Percentiles rank a stretch among this genome's conserved stretches.
Conservation (phyloP, 2,113 vertebrate species). For the Lycocorax pyrrhopterus region DNA sequence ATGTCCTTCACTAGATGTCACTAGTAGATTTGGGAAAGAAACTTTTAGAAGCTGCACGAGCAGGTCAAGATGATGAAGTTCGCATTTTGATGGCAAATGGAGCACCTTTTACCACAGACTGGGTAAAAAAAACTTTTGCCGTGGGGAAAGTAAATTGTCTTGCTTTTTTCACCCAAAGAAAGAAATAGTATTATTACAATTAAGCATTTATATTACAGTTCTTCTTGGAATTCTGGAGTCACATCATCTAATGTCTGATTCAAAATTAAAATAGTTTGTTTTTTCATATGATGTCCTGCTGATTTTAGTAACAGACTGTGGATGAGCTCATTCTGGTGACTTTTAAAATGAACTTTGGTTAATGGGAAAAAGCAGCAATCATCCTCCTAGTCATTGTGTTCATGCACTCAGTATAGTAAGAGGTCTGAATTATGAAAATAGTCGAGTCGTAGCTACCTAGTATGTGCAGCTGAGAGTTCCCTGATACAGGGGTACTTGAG, state of each 20-base stretch:
- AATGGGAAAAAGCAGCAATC: not conserved
- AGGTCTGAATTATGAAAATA: not conserved
- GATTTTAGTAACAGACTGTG: not conserved
- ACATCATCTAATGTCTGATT: not conserved
- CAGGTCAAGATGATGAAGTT: conserved; percentile 88
- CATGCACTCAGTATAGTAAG: not conserved
- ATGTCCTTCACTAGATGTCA: conserved; percentile 77
- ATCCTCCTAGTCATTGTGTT: not conserved
- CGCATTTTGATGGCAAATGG: conserved; percentile 91
- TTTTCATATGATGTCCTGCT: not conserved
- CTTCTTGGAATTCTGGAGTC: not conserved
- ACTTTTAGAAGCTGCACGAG: conserved; percentile 86
- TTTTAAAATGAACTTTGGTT: not conserved
- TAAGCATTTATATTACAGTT: not conserved
- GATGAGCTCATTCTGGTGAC: not conserved
- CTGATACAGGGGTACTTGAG: fast-evolving
- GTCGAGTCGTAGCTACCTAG: not conserved
- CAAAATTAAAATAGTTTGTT: not conserved
- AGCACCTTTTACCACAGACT: conserved; percentile 89
- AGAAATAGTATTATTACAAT: not conserved
- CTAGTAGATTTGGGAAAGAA: conserved; percentile 88
- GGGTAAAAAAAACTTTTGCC: conserved; percentile 72
- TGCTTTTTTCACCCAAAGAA: not conserved
- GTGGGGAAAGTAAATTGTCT: not conserved
- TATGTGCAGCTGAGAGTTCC: not conserved